Evolutionary conservation across 2,888 invertebrate species (phyloP), one percentile per base, ranked within the genome.

Genomic region (Helicoverpa assulta): DNA sequence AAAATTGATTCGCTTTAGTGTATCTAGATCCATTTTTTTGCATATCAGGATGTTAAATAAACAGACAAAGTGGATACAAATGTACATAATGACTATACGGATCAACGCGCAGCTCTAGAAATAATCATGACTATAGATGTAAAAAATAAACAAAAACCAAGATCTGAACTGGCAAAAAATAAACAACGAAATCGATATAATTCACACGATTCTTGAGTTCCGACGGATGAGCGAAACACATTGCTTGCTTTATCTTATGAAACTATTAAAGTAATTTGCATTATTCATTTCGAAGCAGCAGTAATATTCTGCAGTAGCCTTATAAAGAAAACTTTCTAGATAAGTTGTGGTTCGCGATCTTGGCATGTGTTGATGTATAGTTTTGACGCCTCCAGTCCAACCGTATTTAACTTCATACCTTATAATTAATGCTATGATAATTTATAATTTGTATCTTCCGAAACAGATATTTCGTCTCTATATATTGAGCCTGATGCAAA

Each of bases 201-300:
- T 89, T 90, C 89, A 86, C 89, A 89, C 88, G 88, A 73, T 80
- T 78, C 78, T 82, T 60, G 60, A 80, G 78, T 76, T 80, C 80
- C 67, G 69, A 76, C 74, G 80, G 73, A 82, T 75, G 74, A 77
- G 53, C 61, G 64, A 73, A 80, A 70, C 71, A 72, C 82, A 81
- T 80, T 73, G 78, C 78, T 71, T 26, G 55, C 61, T 73, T 73
- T 73, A 83, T 78, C 82, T 73, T 69, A 60, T 67, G 68, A 71
- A 76, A 81, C 83, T 83, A 83, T 83, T 73, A 76, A 66, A 82
- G 73, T 73, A 76, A 83, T 81, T 82, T 82, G 69, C 73, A 81
- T 83, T 78, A 81, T 70, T 82, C 81, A 82, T 82, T 76, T 76
- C 50, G 37, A 54, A 64, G 59, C 52, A 55, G 51, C 58, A 69